These are phyloP conservation scores for Gasteruption jaculator DNA, from an alignment of 2,888 invertebrate genomes.

Conservation along the genomic window DNA sequence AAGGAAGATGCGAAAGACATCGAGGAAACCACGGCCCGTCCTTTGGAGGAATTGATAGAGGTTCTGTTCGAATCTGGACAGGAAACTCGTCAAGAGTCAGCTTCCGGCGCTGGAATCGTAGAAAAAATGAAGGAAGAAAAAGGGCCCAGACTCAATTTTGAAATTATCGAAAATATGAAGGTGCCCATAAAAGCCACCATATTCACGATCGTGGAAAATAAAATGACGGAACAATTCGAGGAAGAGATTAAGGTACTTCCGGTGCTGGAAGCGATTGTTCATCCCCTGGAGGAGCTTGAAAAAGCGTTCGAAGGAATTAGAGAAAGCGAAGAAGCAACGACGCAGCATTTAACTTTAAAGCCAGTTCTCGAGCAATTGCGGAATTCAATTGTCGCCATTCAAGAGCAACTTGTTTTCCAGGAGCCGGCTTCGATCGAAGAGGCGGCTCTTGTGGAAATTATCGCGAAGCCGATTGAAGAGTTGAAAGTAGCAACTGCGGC, in stretches of 20 bases:
- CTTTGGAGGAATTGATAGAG: conserved; percentile 36
- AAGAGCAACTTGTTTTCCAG: conserved; percentile 19
- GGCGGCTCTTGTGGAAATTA: conserved; percentile 11
- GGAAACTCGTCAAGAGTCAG: no score
- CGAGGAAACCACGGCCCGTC: conserved; percentile 32
- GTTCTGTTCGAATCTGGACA: no score
- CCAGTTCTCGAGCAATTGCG: conserved; percentile 19
- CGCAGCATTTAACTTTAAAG: conserved; percentile 20
- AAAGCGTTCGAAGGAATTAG: neutral
- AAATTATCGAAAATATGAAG: no score
- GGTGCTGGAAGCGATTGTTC: conserved; percentile 4
- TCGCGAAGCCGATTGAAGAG: conserved; percentile 23
- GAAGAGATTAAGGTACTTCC: no score
- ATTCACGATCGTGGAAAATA: no score
- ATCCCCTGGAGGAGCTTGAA: conserved; percentile 5
- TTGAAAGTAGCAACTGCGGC: conserved; percentile 25
- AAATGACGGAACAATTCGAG: no score
- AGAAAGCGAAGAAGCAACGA: neutral
- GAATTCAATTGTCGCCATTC: conserved; percentile 16
- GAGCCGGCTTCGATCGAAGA: no score
- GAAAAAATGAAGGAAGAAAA: no score
- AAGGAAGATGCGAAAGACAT: conserved; percentile 29
- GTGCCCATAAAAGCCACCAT: no score
- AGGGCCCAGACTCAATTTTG: no score
- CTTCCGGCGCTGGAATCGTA: no score